These are phyloP conservation scores for Lasioglossum albipes DNA, from an alignment of 1,140 invertebrate genomes.

Conservation along the genomic window DNA sequence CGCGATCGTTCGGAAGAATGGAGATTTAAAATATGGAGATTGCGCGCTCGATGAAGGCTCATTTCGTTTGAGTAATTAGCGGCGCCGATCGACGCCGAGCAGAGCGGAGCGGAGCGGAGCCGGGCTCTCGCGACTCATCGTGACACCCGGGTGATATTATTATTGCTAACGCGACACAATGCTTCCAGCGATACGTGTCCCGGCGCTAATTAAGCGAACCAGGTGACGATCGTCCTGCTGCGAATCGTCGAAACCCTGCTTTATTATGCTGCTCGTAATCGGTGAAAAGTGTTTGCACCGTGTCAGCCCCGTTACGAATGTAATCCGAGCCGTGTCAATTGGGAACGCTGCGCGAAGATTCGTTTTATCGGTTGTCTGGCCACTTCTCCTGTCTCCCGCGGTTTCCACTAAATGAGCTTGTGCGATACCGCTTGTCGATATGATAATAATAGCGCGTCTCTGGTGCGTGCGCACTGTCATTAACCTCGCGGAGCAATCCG, in stretches of 20 bases:
- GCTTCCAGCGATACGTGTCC: not conserved
- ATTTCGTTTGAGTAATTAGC: constrained; percentile 24
- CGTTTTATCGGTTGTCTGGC: no score
- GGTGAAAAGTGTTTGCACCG: not conserved
- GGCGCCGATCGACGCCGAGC: not conserved
- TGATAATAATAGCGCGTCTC: no score
- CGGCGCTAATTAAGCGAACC: not conserved
- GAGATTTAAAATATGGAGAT: constrained; percentile 27
- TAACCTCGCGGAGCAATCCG: no score
- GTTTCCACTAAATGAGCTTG: no score
- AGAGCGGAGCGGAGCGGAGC: no score
- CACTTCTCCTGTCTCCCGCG: no score
- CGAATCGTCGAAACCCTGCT: not conserved
- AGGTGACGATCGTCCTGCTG: not conserved
- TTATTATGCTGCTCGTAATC: not conserved
- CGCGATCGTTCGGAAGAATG: constrained; percentile 14
- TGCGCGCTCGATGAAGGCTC: constrained; percentile 1
- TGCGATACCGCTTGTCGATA: no score
- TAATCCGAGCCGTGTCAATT: no score
- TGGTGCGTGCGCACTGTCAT: no score
- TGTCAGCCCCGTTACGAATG: no score
- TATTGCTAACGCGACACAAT: not conserved
- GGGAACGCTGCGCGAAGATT: no score
- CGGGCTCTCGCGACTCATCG: no score
- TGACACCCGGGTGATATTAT: not conserved